These are phyloP conservation scores for Pelobates fuscus DNA, from an alignment of 2,113 vertebrate genomes.

Conservation along the genomic window DNA sequence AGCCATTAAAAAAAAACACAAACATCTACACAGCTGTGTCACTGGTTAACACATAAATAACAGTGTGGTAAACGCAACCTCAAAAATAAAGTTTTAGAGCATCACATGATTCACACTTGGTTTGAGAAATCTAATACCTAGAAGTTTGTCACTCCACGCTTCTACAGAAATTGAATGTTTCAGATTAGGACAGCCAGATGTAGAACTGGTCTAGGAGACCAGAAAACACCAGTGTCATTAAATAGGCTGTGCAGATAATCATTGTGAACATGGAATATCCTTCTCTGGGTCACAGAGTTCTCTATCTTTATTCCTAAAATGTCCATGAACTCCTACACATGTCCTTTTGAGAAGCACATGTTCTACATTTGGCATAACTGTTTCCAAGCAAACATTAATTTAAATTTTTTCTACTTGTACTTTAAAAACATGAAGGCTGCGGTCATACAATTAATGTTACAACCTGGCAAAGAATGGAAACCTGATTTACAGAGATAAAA, in stretches of 20 bases:
- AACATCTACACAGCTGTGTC: constrained; percentile 66
- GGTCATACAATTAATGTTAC: not conserved
- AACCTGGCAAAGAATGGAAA: not conserved
- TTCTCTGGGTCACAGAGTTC: constrained; percentile 55
- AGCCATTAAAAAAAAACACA: constrained; percentile 52
- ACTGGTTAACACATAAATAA: constrained; percentile 68
- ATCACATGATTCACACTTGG: constrained; percentile 64
- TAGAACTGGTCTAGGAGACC: constrained; percentile 48
- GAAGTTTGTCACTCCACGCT: constrained; percentile 55
- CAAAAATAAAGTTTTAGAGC: constrained; percentile 60
- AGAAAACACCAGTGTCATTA: constrained; percentile 11
- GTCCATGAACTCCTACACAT: constrained; percentile 35
- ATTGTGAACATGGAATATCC: constrained; percentile 18
- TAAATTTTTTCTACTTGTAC: not conserved
- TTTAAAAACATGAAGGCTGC: constrained; percentile 7
- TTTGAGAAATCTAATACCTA: constrained; percentile 61
- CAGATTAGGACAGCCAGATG: constrained; percentile 61
- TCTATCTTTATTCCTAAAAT: not conserved
- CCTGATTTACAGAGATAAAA: not conserved
- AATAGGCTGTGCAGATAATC: not conserved
- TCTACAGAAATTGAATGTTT: constrained; percentile 54
- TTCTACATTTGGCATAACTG: constrained; percentile 17
- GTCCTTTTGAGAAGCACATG: constrained; percentile 5
- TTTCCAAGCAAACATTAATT: not conserved
- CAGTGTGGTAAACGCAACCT: constrained; percentile 62